Evolutionary conservation across 1,140 invertebrate genomes (phyloP), one percentile per base, ranked within the genome.

Genomic region (Drosophila mojavensis): DNA sequence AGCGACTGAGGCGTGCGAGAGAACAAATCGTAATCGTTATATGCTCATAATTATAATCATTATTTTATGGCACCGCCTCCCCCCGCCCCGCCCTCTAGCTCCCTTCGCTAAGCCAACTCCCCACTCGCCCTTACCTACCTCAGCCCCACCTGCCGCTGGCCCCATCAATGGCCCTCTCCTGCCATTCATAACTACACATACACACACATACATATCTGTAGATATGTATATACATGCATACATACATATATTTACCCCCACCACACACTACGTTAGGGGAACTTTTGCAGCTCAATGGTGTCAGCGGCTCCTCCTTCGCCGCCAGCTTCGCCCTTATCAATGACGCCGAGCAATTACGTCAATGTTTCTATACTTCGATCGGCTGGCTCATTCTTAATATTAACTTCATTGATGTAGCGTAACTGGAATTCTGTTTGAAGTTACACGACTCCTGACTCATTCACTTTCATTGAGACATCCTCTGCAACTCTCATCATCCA

Each of bases 31-130:
- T 30, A 45, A 59, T 55, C 66, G 54, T 26, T 56, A 72, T 75
- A 53, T 56, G 78, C 73, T 45, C 64, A 75, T 72, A 71, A 79
- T 85, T 85, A 67, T 75, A 73, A 79, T 86, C 73, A 81, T 86
- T 81, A 70, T 81, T 81, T 4, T 30, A 30, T 24, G 20, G 20
- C 20, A 24, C 20, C 20, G 2, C 20, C 20, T 3, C 20, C 20
- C 20, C 20, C 20, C 20, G 6, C 55, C 11, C 30, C 36, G 28
- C 1, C n/a, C 30, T 28, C 28, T 5, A 11, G 5, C 28, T 0
- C 10, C 33, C 9, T 4, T 4, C 36, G 0, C 5, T 36, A 30
- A 24, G 20, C 20, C 3, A 24, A 24, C 20, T 2, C 20, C 28
- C 5, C 28, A 30, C 4, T 30, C 28, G 5, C 28, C 5, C 28